Percentiles rank a stretch among this genome's conserved stretches.
phyloP scores from a whole-genome alignment of 2,113 vertebrate species.

The Otocyon megalotis region DNA sequence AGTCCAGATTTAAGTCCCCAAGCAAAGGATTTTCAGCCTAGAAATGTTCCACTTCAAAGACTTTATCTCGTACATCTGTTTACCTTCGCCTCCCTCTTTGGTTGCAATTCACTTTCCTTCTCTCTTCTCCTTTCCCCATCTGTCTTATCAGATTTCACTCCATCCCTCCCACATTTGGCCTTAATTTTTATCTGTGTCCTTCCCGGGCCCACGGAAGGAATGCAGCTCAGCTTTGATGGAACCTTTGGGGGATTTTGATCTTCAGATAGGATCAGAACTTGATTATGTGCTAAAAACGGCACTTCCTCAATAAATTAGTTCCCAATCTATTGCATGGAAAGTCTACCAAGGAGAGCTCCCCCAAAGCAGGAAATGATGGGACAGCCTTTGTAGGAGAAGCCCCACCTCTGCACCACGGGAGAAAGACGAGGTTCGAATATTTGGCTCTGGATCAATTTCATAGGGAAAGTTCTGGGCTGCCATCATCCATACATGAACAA shows the following conservation, averaged over 20 bases:
- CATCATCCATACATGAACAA: neutral
- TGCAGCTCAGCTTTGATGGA: constrained; percentile 31
- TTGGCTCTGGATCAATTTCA: neutral
- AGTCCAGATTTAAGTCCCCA: constrained; percentile 56
- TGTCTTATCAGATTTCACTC: constrained; percentile 57
- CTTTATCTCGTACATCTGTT: constrained; percentile 71
- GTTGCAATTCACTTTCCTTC: constrained; percentile 15
- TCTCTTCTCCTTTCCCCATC: neutral
- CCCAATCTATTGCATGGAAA: neutral
- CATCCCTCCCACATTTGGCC: constrained; percentile 61
- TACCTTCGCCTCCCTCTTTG: constrained; percentile 49
- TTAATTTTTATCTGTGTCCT: constrained; percentile 57
- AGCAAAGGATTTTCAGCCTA: constrained; percentile 65
- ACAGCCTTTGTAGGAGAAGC: neutral
- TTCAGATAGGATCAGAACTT: constrained; percentile 67
- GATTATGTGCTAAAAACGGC: constrained; percentile 73
- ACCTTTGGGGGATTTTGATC: neutral
- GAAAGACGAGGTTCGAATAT: neutral
- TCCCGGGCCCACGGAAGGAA: constrained; percentile 13
- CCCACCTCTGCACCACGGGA: neutral
- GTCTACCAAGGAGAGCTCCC: neutral
- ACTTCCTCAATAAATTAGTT: constrained; percentile 67
- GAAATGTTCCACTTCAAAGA: constrained; percentile 66
- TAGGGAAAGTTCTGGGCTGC: neutral
- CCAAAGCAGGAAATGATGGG: fast-evolving